Base-by-base conservation (phyloP, 2,888 invertebrate genomes). In the Leptinotarsa juncta region DNA sequence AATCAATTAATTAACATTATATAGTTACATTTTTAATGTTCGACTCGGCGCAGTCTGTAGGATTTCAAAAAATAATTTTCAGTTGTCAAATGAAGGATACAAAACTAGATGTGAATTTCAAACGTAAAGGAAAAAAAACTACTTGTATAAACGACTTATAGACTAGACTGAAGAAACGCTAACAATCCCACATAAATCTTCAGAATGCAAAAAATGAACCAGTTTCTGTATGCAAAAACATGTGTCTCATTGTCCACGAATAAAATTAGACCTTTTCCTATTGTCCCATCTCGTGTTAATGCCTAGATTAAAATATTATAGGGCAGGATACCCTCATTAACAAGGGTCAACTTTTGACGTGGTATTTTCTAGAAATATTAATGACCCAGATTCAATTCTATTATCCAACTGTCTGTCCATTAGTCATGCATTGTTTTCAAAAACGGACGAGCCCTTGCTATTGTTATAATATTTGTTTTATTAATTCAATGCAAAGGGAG, bases 371-470 rank as follows among this genome's bases (percentile, higher is more conserved):
- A 69, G 71, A 80, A 80, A 79, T 79, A 85, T 85, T 84, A 85
- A 86, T 85, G 84, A 82, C 82, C 77, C 68, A 78, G 82, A 82
- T 84, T 82, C 68, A 80, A 79, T 75, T 77, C 82, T 79, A 80
- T 82, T 82, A 79, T 81, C 73, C 70, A 77, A 75, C 74, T 70
- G 77, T 82, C 82, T 87, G 87, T 86, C 87, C 88, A 88, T 88
- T 88, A 87, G 86, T 88, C 87, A 87, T 83, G 84, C 82, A 82
- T 87, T 88, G 86, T 87, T 86, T 84, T 82, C 81, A 72, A 81
- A 80, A 78, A 83, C 80, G 70, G 73, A 74, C 81, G 78, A 76
- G 79, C 78, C 80, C 77, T 77, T 55, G 79, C 78, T 77, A 76
- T 79, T 78, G 73, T 76, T 73, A 48, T 71, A 78, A 77, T 81